These are phyloP conservation scores for Gnathonemus longibarbis DNA, from an alignment of 2,113 vertebrate species.

Conservation along the genomic window DNA sequence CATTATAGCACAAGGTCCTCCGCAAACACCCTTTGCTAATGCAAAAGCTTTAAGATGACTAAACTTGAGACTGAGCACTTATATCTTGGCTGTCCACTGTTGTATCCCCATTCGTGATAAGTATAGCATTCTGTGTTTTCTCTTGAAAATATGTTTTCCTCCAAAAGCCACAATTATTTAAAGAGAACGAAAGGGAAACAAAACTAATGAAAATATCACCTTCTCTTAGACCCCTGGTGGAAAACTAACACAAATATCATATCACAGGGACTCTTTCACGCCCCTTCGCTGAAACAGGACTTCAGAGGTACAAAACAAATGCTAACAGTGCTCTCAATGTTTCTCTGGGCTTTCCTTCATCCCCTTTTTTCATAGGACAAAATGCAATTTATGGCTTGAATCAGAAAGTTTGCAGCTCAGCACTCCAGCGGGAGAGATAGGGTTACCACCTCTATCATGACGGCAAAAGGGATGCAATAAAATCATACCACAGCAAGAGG, in stretches of 20 bases:
- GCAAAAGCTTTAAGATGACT: neutral
- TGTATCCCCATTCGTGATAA: neutral
- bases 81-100: neutral
- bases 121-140: neutral
- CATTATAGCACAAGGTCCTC: neutral
- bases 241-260: neutral
- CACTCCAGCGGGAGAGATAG: constrained; percentile 42
- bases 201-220: neutral
- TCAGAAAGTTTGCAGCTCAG: constrained; percentile 42
- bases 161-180: constrained; percentile 1
- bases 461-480: constrained; percentile 54
- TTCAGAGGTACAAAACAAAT: neutral
- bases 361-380: constrained; percentile 30
- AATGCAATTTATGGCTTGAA: constrained; percentile 46
- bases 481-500: constrained; percentile 45
- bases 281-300: neutral
- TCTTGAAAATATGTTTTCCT: neutral
- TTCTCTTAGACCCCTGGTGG: neutral
- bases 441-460: constrained; percentile 51
- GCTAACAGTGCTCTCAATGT: constrained; percentile 14
- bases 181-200: neutral
- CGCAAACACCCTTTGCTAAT: neutral
- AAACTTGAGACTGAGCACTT: neutral
- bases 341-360: neutral
- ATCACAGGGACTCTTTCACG: neutral